Evolutionary conservation across 2,797 vertebrate genomes (phyloP).

Genomic region (Nasua narica): DNA sequence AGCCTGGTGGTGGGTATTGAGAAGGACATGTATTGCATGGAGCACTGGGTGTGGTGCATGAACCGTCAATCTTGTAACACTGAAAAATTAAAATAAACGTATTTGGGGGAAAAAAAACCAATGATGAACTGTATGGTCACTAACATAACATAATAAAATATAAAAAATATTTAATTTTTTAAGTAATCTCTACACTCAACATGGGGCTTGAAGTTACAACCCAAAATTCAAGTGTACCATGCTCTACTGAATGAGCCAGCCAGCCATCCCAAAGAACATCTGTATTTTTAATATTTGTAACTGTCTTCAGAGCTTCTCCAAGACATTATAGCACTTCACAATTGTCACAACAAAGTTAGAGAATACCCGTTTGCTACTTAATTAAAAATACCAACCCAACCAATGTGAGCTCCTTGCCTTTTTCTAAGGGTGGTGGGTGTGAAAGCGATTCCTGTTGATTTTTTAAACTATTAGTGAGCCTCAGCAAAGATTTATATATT

Average conservation of each 20-base stretch:
- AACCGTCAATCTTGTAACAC: too few species aligned
- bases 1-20: too few species aligned
- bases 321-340: not conserved
- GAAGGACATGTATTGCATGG: too few species aligned
- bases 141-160: too few species aligned
- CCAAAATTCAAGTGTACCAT: not conserved
- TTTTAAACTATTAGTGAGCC: too few species aligned
- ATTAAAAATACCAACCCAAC: not conserved
- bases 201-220: not conserved
- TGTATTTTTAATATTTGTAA: not conserved
- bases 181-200: not conserved
- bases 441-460: not conserved
- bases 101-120: too few species aligned
- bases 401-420: not conserved
- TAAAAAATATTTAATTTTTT: too few species aligned
- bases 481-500: not conserved
- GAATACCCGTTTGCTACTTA: not conserved
- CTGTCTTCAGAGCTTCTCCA: not conserved
- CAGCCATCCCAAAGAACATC: not conserved
- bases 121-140: too few species aligned
- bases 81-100: too few species aligned
- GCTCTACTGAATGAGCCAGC: not conserved
- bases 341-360: not conserved
- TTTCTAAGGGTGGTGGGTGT: rapidly evolving
- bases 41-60: too few species aligned